Evolutionary conservation across 2,888 invertebrate genomes (phyloP), one percentile per base, ranked within the genome.

Genomic region (Papilio protenor): DNA sequence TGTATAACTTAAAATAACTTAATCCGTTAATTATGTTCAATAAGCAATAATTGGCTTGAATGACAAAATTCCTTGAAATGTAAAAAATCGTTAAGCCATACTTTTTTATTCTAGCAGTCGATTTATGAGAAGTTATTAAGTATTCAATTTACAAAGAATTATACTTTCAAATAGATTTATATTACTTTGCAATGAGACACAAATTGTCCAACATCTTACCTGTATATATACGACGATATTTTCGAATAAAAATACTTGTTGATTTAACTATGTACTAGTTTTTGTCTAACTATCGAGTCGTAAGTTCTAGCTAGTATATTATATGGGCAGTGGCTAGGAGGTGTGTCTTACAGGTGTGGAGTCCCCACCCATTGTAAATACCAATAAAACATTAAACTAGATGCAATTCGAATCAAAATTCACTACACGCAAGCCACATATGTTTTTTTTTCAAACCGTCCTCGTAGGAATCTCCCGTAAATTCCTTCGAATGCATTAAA

Each of bases 401-500:
- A 84, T 84, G 80, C 73, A 64, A 79, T 81, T 73, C 82, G 81
- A 85, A 90, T 91, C 88, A 87, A 88, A 88, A 92, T 92, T 89
- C 92, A 86, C 82, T 78, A 83, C 91, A 88, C 90, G 88, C 84
- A 82, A 83, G 84, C 88, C 90, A 89, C 88, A 83, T 81, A 80
- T 75, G 79, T 81, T 87, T 88, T 91, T 40, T 89, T 90, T 89
- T 86, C 83, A 85, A 81, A 82, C 79, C 75, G 80, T 81, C 80
- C 82, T 85, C 84, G 85, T 84, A 84, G 91, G 91, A 90, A 91
- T 92, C 90, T 89, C 89, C 92, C 91, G 92, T 90, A 92, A 92
- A 93, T 93, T 88, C 93, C 89, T 81, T 84, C 80, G 88, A 86
- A 87, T 88, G 90, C 93, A 94, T 94, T 93, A 93, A 93, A 93